These are phyloP conservation scores for Schizothorax lantsangensis DNA, from an alignment of 2,797 vertebrate genomes.

Conservation along the genomic window DNA sequence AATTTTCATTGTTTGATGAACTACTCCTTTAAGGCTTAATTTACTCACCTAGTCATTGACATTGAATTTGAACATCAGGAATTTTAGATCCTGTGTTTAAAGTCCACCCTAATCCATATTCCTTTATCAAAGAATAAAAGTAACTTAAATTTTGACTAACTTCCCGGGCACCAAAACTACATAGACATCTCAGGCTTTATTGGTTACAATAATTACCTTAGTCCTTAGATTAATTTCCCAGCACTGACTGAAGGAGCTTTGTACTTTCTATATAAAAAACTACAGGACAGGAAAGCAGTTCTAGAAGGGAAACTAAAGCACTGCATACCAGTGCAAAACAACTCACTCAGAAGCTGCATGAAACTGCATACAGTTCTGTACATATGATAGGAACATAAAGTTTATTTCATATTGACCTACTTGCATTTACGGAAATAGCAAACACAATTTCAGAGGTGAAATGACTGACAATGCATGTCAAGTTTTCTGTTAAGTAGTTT, in stretches of 20 bases:
- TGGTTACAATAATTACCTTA: background rate
- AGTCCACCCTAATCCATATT: background rate
- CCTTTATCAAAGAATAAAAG: no score
- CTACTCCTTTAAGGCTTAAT: background rate
- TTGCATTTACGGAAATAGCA: slow-evolving; percentile 23
- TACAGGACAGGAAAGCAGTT: background rate
- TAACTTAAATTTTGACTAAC: background rate
- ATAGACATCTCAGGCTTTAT: background rate
- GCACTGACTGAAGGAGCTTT: background rate
- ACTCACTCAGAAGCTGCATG: slow-evolving; percentile 12
- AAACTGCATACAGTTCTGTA: background rate
- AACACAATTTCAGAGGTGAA: slow-evolving; percentile 30
- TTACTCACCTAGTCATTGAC: background rate
- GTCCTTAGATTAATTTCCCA: background rate
- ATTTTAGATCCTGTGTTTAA: background rate
- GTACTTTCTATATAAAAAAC: background rate
- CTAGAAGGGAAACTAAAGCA: background rate
- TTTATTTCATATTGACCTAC: slow-evolving; percentile 39
- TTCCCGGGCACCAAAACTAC: background rate
- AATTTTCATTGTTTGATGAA: no score
- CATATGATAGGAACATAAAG: background rate
- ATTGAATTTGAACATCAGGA: background rate
- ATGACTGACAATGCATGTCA: slow-evolving; percentile 52
- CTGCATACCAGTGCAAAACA: no score
- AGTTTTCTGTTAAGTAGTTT: slow-evolving; percentile 58